Evolutionary conservation across 2,797 vertebrate genomes (phyloP), one percentile per base, ranked within the genome.

Genomic region (Myiothlypis chrysogaster): DNA sequence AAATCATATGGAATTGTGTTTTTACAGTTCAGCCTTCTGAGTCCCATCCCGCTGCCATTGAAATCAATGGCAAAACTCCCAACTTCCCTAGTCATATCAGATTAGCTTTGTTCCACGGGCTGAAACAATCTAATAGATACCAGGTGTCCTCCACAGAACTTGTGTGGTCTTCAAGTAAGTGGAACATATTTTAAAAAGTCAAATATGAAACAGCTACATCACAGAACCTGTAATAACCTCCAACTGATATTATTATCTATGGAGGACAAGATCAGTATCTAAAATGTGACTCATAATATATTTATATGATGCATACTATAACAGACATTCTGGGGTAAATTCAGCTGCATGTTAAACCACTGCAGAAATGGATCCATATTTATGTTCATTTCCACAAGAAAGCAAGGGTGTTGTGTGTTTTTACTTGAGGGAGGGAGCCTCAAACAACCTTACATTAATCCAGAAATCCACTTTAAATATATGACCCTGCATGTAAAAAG

Each of bases 111-210:
- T 95, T 96, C 89, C 80, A 63, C 2, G 1, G 91, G 57, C 93
- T 94, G 93, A 95, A 97, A 95, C 77, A 71, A 94, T 80, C 80
- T 96, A 97, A 96, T 93, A 95, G 95, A 96, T 96, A 96, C 93
- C 95, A 95, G 96, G 95, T 95, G 95, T 88, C 91, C 86, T 86
- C 55, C 1, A 56, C 15, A 77, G 87, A 91, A 77, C 89, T 78
- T 96, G 95, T 96, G 95, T 95, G 95, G 95, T 94, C 96, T 90
- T 80, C 87, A 61, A 94, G 93, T 94, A 93, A 96, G 83, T 64
- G 70, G 83, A 96, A 94, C 94, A 59, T 92, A 95, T 91, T 96
- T 97, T 90, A 5, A 84, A 91, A 94, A 96, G 87, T 94, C 89
- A 94, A 77, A 95, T 96, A 95, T 82, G 87, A 93, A 96, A 95